Evolutionary conservation across 2,888 invertebrate species (phyloP).

Genomic region (Dryocosmus kuriphilus): DNA sequence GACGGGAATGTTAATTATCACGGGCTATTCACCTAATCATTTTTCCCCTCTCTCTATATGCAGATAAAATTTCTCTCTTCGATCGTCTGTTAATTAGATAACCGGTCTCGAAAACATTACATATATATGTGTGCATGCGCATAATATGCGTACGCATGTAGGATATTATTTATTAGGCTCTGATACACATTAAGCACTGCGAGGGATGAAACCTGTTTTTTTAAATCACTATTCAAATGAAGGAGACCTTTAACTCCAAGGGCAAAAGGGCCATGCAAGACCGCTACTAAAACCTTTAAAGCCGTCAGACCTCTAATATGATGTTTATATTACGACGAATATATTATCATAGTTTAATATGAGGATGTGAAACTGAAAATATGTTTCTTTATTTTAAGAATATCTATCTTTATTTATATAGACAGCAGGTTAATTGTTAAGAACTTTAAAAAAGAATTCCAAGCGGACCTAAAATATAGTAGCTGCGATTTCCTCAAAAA

Average conservation of each 20-base stretch:
- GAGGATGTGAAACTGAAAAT: too few species aligned
- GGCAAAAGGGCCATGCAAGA: neutral
- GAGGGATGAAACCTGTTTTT: neutral
- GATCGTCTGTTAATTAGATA: conserved; percentile 48
- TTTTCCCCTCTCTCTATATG: conserved; percentile 10
- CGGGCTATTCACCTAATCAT: conserved; percentile 42
- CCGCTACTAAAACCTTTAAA: neutral
- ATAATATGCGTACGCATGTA: neutral
- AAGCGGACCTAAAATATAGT: too few species aligned
- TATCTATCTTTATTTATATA: too few species aligned
- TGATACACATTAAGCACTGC: neutral
- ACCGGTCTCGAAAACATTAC: conserved; percentile 44
- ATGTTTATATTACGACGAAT: neutral
- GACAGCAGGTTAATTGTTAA: too few species aligned
- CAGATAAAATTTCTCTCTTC: conserved; percentile 42
- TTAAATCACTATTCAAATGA: neutral
- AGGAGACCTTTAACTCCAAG: neutral
- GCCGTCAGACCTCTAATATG: neutral
- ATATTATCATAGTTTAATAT: too few species aligned
- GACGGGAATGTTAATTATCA: conserved; percentile 60
- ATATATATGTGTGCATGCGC: conserved; percentile 13
- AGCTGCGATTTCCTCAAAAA: too few species aligned
- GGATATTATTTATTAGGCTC: neutral
- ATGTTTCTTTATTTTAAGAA: too few species aligned
- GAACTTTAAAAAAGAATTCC: too few species aligned